A percentile compares a stretch with the other conserved stretches of the same genome.
Evolutionary conservation across 2,113 vertebrate genomes (phyloP).

Genomic region (Cervus canadensis): DNA sequence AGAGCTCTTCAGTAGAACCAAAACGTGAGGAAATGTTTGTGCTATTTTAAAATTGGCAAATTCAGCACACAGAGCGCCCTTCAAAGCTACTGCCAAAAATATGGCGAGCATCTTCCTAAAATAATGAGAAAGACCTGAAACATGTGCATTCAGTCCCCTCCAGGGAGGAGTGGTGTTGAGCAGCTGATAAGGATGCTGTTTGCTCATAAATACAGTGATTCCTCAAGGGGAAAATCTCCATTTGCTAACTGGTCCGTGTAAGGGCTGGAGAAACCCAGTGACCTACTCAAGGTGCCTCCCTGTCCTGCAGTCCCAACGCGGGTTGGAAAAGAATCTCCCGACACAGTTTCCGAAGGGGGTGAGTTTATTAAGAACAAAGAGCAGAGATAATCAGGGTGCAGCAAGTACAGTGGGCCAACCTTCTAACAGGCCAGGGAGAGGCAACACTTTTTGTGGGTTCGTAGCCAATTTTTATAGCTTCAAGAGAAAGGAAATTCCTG

Average conservation of each 20-base stretch:
- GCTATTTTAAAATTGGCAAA: slow-evolving; percentile 35
- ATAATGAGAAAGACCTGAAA: not conserved
- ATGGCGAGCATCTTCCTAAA: not conserved
- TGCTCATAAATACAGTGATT: accelerated
- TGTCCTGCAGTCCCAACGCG: not conserved
- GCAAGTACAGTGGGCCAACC: not conserved
- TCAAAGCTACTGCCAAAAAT: slow-evolving; percentile 32
- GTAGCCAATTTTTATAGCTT: not conserved
- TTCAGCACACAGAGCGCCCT: not conserved
- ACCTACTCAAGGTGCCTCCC: not conserved
- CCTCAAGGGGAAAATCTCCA: not conserved
- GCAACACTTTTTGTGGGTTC: not conserved
- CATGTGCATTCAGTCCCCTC: not conserved
- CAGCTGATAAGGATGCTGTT: not conserved
- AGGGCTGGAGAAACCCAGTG: accelerated
- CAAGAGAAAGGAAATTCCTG: not conserved
- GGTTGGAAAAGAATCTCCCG: not conserved
- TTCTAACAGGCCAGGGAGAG: not conserved
- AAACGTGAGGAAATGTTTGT: not conserved
- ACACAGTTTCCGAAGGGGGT: not conserved
- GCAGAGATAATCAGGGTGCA: not conserved
- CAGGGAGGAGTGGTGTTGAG: not conserved
- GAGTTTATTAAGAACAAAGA: not conserved
- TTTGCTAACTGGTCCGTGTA: accelerated
- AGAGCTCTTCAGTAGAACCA: not conserved